A percentile compares a stretch with the other conserved stretches of the same genome.
Evolutionary conservation across 2,888 invertebrate genomes (phyloP).

Genomic region (Drosophila antonietae): DNA sequence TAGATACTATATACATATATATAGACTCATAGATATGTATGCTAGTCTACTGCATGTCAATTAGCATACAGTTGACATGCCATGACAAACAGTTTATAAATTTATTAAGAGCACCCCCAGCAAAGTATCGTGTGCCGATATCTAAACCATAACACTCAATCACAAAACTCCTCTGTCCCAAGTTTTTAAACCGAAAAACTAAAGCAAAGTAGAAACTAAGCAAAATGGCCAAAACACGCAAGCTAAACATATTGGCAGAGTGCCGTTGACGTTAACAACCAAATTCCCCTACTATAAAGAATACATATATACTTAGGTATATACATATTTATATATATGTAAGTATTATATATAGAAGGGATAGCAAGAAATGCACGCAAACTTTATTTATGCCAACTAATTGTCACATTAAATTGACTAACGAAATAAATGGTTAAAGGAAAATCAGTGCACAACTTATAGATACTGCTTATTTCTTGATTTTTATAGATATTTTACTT

Average conservation of each 20-base stretch:
- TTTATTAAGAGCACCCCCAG: constrained; percentile 40
- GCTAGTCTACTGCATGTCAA: constrained; percentile 35
- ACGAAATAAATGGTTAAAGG: constrained; percentile 10
- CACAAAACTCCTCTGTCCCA: constrained; percentile 7
- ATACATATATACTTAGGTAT: neutral
- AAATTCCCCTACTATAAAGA: constrained; percentile 6
- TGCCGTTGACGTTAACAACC: constrained; percentile 64
- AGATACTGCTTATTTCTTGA: neutral
- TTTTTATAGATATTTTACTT: neutral
- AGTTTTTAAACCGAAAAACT: constrained; percentile 30
- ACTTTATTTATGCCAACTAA: constrained; percentile 60
- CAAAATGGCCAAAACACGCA: constrained; percentile 64
- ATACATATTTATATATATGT: neutral
- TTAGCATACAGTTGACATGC: constrained; percentile 51
- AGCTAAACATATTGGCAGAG: constrained; percentile 52
- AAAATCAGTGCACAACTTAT: neutral
- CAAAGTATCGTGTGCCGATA: constrained; percentile 21
- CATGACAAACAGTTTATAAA: constrained; percentile 42
- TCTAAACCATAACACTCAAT: constrained; percentile 43
- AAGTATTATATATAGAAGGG: neutral
- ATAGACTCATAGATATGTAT: neutral
- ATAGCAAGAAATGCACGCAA: constrained; percentile 49
- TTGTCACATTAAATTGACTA: constrained; percentile 62
- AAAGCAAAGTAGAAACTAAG: constrained; percentile 37
- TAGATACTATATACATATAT: constrained; percentile 7